Evolutionary conservation across 2,888 invertebrate species (phyloP).

Genomic region (Colostygia pectinataria): DNA sequence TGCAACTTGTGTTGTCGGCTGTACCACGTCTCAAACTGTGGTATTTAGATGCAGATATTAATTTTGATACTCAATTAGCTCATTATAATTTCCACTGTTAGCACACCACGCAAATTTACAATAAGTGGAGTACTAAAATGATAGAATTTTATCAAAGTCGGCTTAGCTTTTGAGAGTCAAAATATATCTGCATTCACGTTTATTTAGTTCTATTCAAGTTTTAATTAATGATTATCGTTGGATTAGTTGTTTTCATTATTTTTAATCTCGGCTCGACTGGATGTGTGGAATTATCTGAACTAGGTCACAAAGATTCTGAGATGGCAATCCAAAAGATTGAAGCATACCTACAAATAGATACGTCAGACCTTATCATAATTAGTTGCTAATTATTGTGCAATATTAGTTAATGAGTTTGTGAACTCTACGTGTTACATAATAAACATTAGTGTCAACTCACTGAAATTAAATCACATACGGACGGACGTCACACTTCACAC

Average conservation of each 20-base stretch:
- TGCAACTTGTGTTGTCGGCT: conserved; percentile 11
- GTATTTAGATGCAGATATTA: conserved; percentile 34
- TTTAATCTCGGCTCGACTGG: conserved; percentile 14
- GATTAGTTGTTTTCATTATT: conserved; percentile 19
- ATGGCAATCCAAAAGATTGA: too few relatives aligned
- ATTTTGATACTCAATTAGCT: conserved; percentile 9
- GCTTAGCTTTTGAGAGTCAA: conserved; percentile 6
- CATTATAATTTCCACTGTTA: not conserved
- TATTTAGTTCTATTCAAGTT: conserved; percentile 16
- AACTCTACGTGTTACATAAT: too few relatives aligned
- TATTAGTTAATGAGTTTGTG: too few relatives aligned
- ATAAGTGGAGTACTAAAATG: too few relatives aligned
- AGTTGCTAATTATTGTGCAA: too few relatives aligned
- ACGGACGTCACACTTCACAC: too few relatives aligned
- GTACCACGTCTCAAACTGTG: conserved; percentile 50
- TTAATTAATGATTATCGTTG: conserved; percentile 27
- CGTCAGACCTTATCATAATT: too few relatives aligned
- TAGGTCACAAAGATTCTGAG: too few relatives aligned
- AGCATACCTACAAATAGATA: too few relatives aligned
- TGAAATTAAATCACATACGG: too few relatives aligned
- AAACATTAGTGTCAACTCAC: too few relatives aligned
- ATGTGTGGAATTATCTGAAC: not conserved
- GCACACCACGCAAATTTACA: not conserved
- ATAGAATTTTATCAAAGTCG: too few relatives aligned
- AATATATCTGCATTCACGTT: conserved; percentile 19